A percentile compares a stretch with the other conserved stretches of the same genome.
These are phyloP conservation scores for Catamblyrhynchus diadema DNA, from an alignment of 2,797 vertebrate genomes.

Conservation along the genomic window DNA sequence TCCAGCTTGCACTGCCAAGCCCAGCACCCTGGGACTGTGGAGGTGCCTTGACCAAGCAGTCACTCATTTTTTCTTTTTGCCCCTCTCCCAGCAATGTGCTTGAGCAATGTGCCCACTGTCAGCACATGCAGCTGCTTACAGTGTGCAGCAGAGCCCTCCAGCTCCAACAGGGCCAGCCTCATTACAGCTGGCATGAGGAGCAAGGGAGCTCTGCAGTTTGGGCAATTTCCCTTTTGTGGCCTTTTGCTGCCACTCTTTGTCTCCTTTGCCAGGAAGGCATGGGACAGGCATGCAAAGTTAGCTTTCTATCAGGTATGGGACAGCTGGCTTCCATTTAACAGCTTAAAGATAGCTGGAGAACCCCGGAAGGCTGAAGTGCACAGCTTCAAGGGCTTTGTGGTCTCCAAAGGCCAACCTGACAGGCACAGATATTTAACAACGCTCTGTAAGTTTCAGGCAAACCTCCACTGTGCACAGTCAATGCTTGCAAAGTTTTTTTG, in stretches of 20 bases:
- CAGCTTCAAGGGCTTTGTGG: background rate
- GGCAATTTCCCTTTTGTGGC: background rate
- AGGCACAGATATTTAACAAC: background rate
- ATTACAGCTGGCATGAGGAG: background rate
- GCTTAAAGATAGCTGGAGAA: background rate
- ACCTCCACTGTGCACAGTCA: background rate
- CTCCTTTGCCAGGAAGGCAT: background rate
- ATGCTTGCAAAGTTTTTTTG: background rate
- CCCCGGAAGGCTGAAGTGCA: background rate
- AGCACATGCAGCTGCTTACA: background rate
- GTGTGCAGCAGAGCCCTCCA: background rate
- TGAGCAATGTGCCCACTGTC: background rate
- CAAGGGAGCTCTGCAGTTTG: background rate
- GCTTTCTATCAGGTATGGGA: background rate
- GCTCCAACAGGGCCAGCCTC: background rate
- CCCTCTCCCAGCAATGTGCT: background rate
- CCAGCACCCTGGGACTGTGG: fast-evolving
- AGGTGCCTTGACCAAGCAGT: background rate
- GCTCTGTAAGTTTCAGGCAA: background rate
- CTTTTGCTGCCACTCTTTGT: background rate
- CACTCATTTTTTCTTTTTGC: background rate
- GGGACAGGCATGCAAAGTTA: background rate
- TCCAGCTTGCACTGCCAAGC: background rate
- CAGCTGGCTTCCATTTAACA: background rate
- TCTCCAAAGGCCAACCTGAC: background rate